Evolutionary conservation across 2,797 vertebrate species (phyloP), one percentile per base, ranked within the genome.

Genomic region (Bucorvus abyssinicus): DNA sequence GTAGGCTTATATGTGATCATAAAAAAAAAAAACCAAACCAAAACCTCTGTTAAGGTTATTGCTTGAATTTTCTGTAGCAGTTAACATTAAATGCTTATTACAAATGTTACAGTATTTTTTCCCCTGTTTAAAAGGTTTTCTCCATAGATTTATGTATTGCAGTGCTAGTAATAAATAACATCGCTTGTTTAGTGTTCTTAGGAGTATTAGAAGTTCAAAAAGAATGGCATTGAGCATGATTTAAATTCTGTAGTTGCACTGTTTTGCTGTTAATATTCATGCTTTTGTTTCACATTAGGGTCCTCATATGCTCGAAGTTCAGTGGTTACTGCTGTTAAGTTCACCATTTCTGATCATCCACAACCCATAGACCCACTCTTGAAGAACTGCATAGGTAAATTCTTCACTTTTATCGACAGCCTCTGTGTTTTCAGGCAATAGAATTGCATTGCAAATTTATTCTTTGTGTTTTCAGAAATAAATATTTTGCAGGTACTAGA

Each of bases 311-410:
- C 99, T 96, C 98, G 99, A 93, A 99, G 99, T 97, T 99, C 99
- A 14, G 99, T 99, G 88, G 99, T 99, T 78, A 99, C 99, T 17
- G 99, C 99, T 64, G 99, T 99, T 38, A 99, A 99, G 94, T 99
- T 99, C 98, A 99, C 99, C 47, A 99, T 99, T 98, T 99, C 99
- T 89, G 99, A 99, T 96, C 99, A 99, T 83, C 99, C 99, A 20
- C 99, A 99, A 93, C 98, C 99, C 77, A 99, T 99, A 96, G 99
- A 99, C 95, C 99, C 99, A 2, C 98, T 99, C 50, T 97, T 99
- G 95, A 99, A 99, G 98, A 99, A 99, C 96, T 99, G 99, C 97
- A 99, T 99, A 98, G 99, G 99, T 99, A 97, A 97, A 97, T 92
- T 74, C 45, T 90, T 19, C 68, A 6, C 40, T 75, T 75, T 40